Evolutionary conservation across 2,888 invertebrate genomes (phyloP).

Genomic region (Drosophila siamana): DNA sequence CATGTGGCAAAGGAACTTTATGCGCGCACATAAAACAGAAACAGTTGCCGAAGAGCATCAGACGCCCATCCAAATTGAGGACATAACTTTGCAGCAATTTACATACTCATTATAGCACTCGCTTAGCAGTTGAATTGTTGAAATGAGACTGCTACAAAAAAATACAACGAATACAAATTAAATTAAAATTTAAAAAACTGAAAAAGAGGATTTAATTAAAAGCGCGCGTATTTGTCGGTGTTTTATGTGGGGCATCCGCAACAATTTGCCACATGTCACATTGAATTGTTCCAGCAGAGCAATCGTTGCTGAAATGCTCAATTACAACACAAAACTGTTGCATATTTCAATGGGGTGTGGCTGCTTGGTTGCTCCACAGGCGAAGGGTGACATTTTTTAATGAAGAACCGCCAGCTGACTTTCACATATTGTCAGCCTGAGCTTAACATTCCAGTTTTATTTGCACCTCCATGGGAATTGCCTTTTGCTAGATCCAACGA

Average conservation of each 20-base stretch:
- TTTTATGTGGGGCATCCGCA: constrained; percentile 30
- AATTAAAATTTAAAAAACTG: constrained; percentile 41
- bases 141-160: constrained; percentile 9
- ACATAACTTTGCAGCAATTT: constrained; percentile 75
- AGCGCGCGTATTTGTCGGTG: constrained; percentile 42
- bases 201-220: constrained; percentile 61
- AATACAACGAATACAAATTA: constrained; percentile 30
- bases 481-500: too few species aligned
- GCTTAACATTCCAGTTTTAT: background rate
- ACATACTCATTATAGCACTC: constrained; percentile 74
- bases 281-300: constrained; percentile 32
- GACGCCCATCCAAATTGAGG: constrained; percentile 58
- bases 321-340: constrained; percentile 43
- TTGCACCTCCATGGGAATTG: background rate
- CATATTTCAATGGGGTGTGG: constrained; percentile 30
- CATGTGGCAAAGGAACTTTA: constrained; percentile 72
- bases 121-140: constrained; percentile 45
- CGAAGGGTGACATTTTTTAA: constrained; percentile 4
- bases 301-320: constrained; percentile 57
- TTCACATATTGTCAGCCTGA: background rate
- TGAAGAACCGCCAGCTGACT: background rate
- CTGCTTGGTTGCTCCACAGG: background rate
- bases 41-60: constrained; percentile 31
- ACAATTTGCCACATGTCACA: constrained; percentile 49
- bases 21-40: constrained; percentile 65